phyloP scores from a whole-genome alignment of 2,888 invertebrate genomes.

The Phortica magna region DNA sequence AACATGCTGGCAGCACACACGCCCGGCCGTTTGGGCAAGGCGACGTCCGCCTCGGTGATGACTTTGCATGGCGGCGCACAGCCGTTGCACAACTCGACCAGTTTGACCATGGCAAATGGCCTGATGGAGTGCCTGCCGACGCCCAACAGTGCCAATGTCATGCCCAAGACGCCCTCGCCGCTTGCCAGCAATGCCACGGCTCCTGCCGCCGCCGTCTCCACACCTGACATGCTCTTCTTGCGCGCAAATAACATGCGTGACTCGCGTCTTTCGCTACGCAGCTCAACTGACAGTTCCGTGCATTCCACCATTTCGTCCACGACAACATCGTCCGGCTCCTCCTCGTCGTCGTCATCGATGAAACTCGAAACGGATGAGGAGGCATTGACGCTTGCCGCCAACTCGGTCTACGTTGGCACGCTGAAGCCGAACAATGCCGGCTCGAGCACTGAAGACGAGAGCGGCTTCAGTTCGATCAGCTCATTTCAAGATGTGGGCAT shows the following conservation, averaged over 20 bases:
- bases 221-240: slow-evolving; percentile 73
- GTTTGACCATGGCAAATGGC: slow-evolving; percentile 42
- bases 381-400: slow-evolving; percentile 35
- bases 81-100: slow-evolving; percentile 63
- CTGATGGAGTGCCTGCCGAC: slow-evolving; percentile 42
- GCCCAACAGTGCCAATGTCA: slow-evolving; percentile 32
- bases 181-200: background rate
- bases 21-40: slow-evolving; percentile 58
- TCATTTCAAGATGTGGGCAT: slow-evolving; percentile 90
- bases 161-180: background rate
- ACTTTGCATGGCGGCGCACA: slow-evolving; percentile 47
- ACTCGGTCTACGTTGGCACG: slow-evolving; percentile 18
- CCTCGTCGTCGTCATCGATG: slow-evolving; percentile 52
- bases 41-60: slow-evolving; percentile 54
- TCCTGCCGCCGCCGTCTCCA: slow-evolving; percentile 37
- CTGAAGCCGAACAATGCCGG: slow-evolving; percentile 53
- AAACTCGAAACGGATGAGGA: slow-evolving; percentile 77
- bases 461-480: slow-evolving; percentile 91
- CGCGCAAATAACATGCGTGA: slow-evolving; percentile 76
- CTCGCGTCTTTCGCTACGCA: slow-evolving; percentile 76
- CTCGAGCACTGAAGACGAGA: slow-evolving; percentile 85
- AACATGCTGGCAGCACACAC: slow-evolving; percentile 48
- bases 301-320: slow-evolving; percentile 77
- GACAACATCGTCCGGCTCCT: slow-evolving; percentile 70
- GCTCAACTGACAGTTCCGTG: slow-evolving; percentile 77